A percentile compares a stretch with the other conserved stretches of the same genome.
Evolutionary conservation across 2,797 vertebrate genomes (phyloP).

Genomic region (Phylloscopus collybita): DNA sequence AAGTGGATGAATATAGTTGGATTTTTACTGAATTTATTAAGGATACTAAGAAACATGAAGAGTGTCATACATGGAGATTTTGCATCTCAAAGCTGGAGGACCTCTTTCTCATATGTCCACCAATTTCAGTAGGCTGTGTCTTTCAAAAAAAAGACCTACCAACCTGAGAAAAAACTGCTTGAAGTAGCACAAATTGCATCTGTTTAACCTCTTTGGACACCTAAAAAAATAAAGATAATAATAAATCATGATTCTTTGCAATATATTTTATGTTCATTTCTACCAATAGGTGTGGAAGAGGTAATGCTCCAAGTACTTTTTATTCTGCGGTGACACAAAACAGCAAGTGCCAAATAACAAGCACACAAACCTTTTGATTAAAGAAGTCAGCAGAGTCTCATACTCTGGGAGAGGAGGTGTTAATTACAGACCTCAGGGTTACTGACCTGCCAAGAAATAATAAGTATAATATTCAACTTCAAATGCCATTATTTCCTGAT

Average conservation of each 20-base stretch:
- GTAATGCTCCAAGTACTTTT: neutral
- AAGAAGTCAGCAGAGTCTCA: neutral
- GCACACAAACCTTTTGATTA: neutral
- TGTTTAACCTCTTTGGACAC: neutral
- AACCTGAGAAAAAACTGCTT: neutral
- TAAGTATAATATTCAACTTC: neutral
- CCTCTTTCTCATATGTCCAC: neutral
- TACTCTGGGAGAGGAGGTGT: neutral
- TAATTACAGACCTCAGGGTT: constrained; percentile 24
- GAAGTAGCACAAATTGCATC: neutral
- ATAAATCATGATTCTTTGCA: neutral
- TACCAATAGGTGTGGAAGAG: neutral
- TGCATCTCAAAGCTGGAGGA: neutral
- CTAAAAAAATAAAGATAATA: neutral
- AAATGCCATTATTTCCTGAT: neutral
- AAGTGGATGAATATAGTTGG: neutral
- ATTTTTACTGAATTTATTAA: neutral
- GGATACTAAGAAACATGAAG: neutral
- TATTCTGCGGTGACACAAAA: neutral
- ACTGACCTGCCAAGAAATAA: neutral
- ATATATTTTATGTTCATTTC: neutral
- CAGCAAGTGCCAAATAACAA: neutral
- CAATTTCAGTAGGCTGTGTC: neutral
- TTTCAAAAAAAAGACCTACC: neutral
- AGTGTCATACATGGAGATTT: neutral